Evolutionary conservation across 1,140 invertebrate species (phyloP).

Genomic region (Telenomus remus): DNA sequence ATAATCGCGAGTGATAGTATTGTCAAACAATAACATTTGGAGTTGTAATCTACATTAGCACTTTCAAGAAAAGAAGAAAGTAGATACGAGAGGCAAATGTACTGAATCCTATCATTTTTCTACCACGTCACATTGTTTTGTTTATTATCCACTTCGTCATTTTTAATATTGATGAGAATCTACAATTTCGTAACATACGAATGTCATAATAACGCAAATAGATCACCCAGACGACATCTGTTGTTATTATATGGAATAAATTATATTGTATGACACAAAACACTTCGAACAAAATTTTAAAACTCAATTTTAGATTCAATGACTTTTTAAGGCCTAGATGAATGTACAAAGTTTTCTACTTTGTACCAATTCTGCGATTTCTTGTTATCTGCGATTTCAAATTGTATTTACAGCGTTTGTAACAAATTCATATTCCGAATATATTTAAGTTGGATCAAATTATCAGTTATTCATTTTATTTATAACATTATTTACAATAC

Average conservation of each 20-base stretch:
- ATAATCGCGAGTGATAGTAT: not conserved
- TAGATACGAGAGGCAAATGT: conserved; percentile 32
- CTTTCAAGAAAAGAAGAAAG: conserved; percentile 5
- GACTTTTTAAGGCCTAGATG: too few relatives aligned
- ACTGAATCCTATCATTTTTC: conserved; percentile 30
- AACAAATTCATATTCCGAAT: conserved; percentile 8
- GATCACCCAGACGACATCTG: too few relatives aligned
- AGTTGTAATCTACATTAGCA: conserved; percentile 1
- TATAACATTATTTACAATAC: conserved; percentile 3
- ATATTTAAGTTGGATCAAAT: conserved; percentile 16
- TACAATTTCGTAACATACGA: not conserved
- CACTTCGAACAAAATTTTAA: too few relatives aligned
- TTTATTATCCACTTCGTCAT: conserved; percentile 20
- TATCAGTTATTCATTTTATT: conserved; percentile 8
- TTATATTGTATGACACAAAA: too few relatives aligned
- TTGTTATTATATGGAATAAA: too few relatives aligned
- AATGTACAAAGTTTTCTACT: too few relatives aligned
- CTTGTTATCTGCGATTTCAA: not conserved
- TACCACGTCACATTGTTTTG: conserved; percentile 29
- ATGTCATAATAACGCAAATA: not conserved
- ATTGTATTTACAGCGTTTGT: conserved; percentile 10
- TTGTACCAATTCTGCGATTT: not conserved
- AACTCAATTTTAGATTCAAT: too few relatives aligned
- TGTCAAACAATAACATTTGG: conserved; percentile 16
- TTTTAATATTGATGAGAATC: conserved; percentile 5